phyloP scores from a whole-genome alignment of 2,888 invertebrate genomes.

The Sisyra terminalis region DNA sequence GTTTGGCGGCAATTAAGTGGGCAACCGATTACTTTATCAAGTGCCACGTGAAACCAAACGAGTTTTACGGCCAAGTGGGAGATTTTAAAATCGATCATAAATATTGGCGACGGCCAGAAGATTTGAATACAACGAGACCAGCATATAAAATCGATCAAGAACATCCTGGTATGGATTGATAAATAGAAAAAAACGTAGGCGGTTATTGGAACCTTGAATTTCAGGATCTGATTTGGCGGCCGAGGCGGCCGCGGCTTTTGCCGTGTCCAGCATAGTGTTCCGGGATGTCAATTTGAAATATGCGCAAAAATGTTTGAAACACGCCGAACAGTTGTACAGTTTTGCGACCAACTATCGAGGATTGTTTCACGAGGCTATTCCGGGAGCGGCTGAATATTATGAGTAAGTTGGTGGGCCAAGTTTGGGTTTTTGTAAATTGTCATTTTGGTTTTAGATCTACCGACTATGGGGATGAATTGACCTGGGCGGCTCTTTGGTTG shows the following conservation, averaged over 20 bases:
- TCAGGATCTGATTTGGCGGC: slow-evolving; percentile 40
- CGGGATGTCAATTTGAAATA: slow-evolving; percentile 26
- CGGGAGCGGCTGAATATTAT: slow-evolving; percentile 31
- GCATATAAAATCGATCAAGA: slow-evolving; percentile 35
- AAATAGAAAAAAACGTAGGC: too few species aligned
- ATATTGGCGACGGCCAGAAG: slow-evolving; percentile 45
- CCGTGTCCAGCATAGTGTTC: slow-evolving; percentile 35
- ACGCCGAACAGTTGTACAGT: slow-evolving; percentile 31
- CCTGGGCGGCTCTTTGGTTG: slow-evolving; percentile 39
- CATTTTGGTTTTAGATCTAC: slow-evolving; percentile 24
- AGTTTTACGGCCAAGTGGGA: slow-evolving; percentile 38
- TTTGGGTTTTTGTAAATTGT: not conserved
- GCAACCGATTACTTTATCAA: slow-evolving; percentile 42
- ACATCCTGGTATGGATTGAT: slow-evolving; percentile 28
- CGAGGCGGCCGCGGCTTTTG: slow-evolving; percentile 39
- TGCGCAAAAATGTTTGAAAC: slow-evolving; percentile 26
- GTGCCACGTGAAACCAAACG: slow-evolving; percentile 31
- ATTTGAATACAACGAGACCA: slow-evolving; percentile 36
- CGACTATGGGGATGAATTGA: slow-evolving; percentile 36
- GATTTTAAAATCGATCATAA: slow-evolving; percentile 37
- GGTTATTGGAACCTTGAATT: slow-evolving; percentile 1
- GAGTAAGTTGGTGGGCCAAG: slow-evolving; percentile 21
- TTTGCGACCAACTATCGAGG: slow-evolving; percentile 32
- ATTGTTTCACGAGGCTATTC: slow-evolving; percentile 32
- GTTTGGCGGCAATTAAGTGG: slow-evolving; percentile 34